Percentiles rank a stretch among this genome's conserved stretches.
These are phyloP conservation scores for Trypoxylon attenuatum DNA, from an alignment of 2,888 invertebrate genomes.

Conservation along the genomic window DNA sequence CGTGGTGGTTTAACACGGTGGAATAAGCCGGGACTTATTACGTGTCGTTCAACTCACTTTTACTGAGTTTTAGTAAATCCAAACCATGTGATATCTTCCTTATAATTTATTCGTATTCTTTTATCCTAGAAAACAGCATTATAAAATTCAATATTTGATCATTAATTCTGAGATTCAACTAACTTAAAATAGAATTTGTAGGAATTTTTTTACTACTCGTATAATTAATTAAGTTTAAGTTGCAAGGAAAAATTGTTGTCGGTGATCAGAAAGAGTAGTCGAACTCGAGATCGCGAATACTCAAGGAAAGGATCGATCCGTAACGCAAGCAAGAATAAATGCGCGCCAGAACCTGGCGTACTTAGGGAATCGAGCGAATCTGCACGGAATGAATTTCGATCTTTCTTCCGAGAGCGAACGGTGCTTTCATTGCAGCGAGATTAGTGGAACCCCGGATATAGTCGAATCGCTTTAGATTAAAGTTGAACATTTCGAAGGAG, in stretches of 20 bases:
- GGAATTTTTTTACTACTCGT: no score
- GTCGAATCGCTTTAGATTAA: slow-evolving; percentile 9
- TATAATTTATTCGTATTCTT: no score
- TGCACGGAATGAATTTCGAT: slow-evolving; percentile 32
- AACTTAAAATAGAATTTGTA: no score
- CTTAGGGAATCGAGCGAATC: slow-evolving; percentile 17
- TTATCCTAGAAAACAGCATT: no score
- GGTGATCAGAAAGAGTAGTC: no score
- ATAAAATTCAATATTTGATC: no score
- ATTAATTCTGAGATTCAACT: no score
- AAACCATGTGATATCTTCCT: no score
- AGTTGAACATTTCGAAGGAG: not conserved
- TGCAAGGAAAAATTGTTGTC: no score
- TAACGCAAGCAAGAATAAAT: not conserved
- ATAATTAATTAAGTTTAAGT: no score
- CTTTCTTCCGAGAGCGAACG: not conserved
- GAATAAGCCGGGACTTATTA: slow-evolving; percentile 1
- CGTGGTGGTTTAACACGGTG: slow-evolving; percentile 4
- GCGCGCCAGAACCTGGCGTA: not conserved
- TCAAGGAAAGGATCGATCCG: slow-evolving; percentile 14
- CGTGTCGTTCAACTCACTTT: not conserved
- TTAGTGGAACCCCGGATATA: slow-evolving; percentile 5
- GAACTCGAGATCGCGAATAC: no score
- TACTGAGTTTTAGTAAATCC: not conserved
- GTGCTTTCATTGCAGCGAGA: slow-evolving; percentile 16